Percentiles rank a stretch among this genome's conserved stretches.
Evolutionary conservation across 2,888 invertebrate genomes (phyloP).

Genomic region (Drosophila tripunctata): DNA sequence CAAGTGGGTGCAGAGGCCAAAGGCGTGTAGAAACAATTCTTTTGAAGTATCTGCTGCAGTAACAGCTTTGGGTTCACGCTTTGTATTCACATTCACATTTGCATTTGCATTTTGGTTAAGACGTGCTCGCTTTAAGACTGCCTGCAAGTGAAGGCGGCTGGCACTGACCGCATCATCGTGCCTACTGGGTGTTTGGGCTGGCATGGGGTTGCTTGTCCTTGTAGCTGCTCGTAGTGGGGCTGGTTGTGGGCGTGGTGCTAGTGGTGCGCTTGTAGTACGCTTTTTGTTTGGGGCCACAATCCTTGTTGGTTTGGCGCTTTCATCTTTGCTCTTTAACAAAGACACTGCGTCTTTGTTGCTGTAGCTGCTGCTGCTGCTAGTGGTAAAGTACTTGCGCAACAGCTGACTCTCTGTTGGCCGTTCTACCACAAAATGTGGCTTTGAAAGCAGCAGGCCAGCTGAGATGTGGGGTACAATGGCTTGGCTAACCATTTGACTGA

Average conservation of each 20-base stretch:
- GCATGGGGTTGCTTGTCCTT: no score
- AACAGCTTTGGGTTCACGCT: not conserved
- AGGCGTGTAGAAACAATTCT: conserved; percentile 44
- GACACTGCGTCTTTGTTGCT: not conserved
- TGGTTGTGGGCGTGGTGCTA: conserved; percentile 1
- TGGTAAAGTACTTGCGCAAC: conserved; percentile 50
- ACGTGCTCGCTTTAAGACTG: conserved; percentile 48
- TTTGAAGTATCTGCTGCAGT: conserved; percentile 17
- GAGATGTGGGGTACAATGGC: conserved; percentile 52
- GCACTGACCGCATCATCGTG: conserved; percentile 28
- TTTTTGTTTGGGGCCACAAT: conserved; percentile 10
- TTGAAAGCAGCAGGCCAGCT: not conserved
- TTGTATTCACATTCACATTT: no score
- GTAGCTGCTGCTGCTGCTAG: not conserved
- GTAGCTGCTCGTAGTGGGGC: not conserved
- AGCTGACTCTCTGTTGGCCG: conserved; percentile 51
- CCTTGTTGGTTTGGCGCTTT: conserved; percentile 7
- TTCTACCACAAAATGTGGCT: conserved; percentile 49
- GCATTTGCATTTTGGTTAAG: conserved; percentile 12
- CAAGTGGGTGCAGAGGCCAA: conserved; percentile 58
- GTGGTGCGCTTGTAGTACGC: not conserved
- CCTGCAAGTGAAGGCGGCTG: conserved; percentile 61
- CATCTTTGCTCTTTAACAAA: conserved; percentile 2
- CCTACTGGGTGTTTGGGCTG: not conserved
- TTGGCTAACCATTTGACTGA: conserved; percentile 51